Evolutionary conservation across 2,888 invertebrate genomes (phyloP).

Genomic region (Callimorpha dominula): DNA sequence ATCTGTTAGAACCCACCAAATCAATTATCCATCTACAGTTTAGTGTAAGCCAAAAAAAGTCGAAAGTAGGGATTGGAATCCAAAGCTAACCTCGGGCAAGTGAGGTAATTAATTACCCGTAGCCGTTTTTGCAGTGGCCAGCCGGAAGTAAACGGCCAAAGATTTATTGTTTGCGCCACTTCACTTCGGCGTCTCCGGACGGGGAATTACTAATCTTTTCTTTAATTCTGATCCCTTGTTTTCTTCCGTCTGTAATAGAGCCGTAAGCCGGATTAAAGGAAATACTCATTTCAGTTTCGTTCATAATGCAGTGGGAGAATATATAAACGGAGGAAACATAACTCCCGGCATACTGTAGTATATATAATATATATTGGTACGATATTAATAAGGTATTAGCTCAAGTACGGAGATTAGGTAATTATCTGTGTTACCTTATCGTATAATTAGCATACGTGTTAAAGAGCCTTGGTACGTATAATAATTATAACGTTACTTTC

Average conservation of each 20-base stretch:
- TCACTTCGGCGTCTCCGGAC: constrained; percentile 69
- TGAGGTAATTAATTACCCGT: constrained; percentile 81
- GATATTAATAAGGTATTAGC: constrained; percentile 39
- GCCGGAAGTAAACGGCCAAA: constrained; percentile 74
- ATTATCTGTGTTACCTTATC: too few species aligned
- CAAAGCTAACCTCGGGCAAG: constrained; percentile 72
- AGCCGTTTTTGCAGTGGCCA: constrained; percentile 78
- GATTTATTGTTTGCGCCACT: constrained; percentile 78
- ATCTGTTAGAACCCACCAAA: constrained; percentile 47
- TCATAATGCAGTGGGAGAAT: constrained; percentile 66
- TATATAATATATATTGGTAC: constrained; percentile 2
- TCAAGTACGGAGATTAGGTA: constrained; percentile 21
- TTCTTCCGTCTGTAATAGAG: constrained; percentile 74
- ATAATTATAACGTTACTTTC: background rate
- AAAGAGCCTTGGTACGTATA: background rate
- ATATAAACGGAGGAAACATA: constrained; percentile 36
- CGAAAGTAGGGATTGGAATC: constrained; percentile 80
- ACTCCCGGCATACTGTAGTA: constrained; percentile 16
- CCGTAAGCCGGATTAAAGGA: constrained; percentile 73
- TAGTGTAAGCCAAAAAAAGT: constrained; percentile 76
- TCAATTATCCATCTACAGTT: constrained; percentile 70
- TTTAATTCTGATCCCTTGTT: constrained; percentile 81
- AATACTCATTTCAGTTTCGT: constrained; percentile 70
- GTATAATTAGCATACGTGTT: constrained; percentile 1
- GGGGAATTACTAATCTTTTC: constrained; percentile 79